These are phyloP conservation scores for Archivesica marissinica DNA, from an alignment of 1,140 invertebrate genomes.

Conservation along the genomic window DNA sequence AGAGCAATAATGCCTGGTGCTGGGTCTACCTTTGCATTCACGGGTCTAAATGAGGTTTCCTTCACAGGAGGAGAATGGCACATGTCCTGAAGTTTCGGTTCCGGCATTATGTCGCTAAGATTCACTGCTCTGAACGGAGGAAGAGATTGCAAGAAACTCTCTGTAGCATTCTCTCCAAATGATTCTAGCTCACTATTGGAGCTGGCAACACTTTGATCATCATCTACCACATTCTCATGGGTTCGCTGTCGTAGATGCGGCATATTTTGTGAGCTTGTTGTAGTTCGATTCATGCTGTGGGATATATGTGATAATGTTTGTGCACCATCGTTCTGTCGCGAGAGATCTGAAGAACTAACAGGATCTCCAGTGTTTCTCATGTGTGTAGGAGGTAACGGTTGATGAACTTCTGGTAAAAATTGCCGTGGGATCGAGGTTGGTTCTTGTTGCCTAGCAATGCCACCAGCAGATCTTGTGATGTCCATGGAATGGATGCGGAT, in stretches of 20 bases:
- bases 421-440: background rate
- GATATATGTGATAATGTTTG: no score
- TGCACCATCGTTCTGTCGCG: no score
- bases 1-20: conserved; percentile 3
- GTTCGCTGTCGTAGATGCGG: background rate
- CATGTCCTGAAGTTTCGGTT: conserved; percentile 52
- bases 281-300: background rate
- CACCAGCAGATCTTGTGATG: conserved; percentile 59
- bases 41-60: conserved; percentile 72
- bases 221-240: conserved; percentile 48
- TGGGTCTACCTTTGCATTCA: conserved; percentile 50
- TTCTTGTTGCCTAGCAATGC: background rate
- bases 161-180: conserved; percentile 72
- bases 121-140: conserved; percentile 75
- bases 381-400: background rate
- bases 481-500: conserved; percentile 64
- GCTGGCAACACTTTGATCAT: conserved; percentile 69
- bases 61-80: conserved; percentile 70
- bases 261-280: background rate
- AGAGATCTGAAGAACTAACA: background rate
- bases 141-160: conserved; percentile 74
- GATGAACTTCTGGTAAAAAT: no score
- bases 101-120: conserved; percentile 68
- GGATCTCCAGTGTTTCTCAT: background rate
- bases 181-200: conserved; percentile 70